Conservation (phyloP, 2,888 invertebrate genomes). For the Epistrophella euchroma region DNA sequence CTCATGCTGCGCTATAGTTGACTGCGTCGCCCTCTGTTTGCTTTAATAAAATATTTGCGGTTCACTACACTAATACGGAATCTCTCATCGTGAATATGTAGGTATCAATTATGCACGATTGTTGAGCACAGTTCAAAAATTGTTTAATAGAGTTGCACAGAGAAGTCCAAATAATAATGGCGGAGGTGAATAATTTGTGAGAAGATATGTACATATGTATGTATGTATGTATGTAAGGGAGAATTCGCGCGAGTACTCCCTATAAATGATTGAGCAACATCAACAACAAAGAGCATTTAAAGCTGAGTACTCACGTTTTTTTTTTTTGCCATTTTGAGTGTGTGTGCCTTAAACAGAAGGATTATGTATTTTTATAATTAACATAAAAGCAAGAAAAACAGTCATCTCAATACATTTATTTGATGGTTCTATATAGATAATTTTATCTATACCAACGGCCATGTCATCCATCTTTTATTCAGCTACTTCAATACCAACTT, state of each 20-base stretch:
- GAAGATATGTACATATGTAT: too few relatives aligned
- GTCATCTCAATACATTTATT: neutral
- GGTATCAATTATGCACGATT: slow-evolving; percentile 69
- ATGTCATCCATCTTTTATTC: slow-evolving; percentile 63
- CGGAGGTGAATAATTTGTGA: slow-evolving; percentile 12
- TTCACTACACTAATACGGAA: slow-evolving; percentile 64
- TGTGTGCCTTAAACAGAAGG: neutral
- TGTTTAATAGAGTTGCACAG: slow-evolving; percentile 35
- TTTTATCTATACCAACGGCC: slow-evolving; percentile 22
- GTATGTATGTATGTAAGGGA: neutral
- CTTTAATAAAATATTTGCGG: slow-evolving; percentile 67
- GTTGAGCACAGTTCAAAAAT: slow-evolving; percentile 55
- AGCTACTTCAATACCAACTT: slow-evolving; percentile 23
- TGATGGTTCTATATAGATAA: slow-evolving; percentile 65
- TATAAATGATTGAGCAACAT: neutral
- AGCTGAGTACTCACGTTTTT: neutral
- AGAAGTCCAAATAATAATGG: slow-evolving; percentile 13
- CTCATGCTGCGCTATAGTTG: neutral
- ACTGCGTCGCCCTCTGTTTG: slow-evolving; percentile 47
- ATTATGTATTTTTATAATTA: neutral
- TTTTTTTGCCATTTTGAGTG: neutral
- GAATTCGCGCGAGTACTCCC: slow-evolving; percentile 10
- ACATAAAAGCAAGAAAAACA: slow-evolving; percentile 1
- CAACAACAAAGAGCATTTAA: neutral
- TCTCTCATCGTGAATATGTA: slow-evolving; percentile 52